Evolutionary conservation across 2,113 vertebrate species (phyloP), one percentile per base, ranked within the genome.

Genomic region (Callorhinus ursinus): DNA sequence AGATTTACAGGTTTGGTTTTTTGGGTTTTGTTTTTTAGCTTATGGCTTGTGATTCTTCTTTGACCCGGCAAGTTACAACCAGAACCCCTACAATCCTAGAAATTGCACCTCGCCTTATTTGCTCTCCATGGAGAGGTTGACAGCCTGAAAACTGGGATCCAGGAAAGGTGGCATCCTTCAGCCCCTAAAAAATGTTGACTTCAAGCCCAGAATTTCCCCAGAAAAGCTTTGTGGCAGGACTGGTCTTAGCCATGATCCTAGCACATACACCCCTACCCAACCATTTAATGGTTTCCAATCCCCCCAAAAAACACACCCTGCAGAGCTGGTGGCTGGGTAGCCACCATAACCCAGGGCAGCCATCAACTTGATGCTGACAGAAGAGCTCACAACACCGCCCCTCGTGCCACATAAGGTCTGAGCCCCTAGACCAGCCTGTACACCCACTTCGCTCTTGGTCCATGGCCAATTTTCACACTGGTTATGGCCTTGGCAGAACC

Each of bases 1-100:
- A 96, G 55, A 92, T 90, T 57, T 84, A 90, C 14, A 85, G 18
- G 63, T 55, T 90, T 63, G 9, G 39, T 26, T n/a, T 96, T 67
- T 53, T 61, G 51, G 11, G 5, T 39, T 42, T 81, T 59, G 15
- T 36, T 36, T 82, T 88, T n/a, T 36, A 77, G 21, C 51, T 95
- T 72, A 61, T 72, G 61, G 24, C n/a, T 96, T 88, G 69, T 9
- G 49, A 77, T 90, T 94, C 55, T 95, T 96, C 90, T 80, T 83
- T 87, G 65, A 71, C n/a, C 59, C 53, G 71, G 22, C 49, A 95
- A 95, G 22, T 87, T 90, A 84, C 7, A 90, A 63, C 13, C 94
- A 72, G 57, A 82, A 77, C 26, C 74, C 71, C 24, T 59, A 89
- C 18, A 53, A 74, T 12, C 22, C 21, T 93, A 89, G 82, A 95